Percentiles rank a stretch among this genome's conserved stretches.
Conservation (phyloP, 1,140 invertebrate species). For the Platorchestia sp. region DNA sequence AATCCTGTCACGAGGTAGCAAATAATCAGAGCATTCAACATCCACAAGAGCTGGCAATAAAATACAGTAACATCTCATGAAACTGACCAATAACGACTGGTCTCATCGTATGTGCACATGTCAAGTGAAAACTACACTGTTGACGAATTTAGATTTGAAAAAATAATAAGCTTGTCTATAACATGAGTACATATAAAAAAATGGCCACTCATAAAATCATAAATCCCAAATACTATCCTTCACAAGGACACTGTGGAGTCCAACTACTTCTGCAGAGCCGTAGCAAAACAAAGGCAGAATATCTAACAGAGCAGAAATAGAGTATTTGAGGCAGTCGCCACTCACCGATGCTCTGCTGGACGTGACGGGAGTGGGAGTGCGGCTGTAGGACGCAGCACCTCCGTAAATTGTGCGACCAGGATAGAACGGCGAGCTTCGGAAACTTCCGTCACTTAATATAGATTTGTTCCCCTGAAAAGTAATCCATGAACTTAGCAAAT, state of each 20-base stretch:
- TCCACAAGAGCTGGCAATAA: no score
- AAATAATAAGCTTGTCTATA: no score
- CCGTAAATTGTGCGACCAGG: constrained; percentile 84
- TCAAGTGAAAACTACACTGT: no score
- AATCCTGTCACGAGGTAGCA: no score
- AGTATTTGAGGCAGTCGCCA: not conserved
- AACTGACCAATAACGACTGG: no score
- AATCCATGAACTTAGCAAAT: not conserved
- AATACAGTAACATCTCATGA: no score
- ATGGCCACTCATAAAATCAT: not conserved
- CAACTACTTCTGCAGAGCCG: not conserved
- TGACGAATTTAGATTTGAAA: no score
- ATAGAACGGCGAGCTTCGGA: constrained; percentile 82
- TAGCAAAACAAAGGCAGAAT: not conserved
- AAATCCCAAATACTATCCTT: no score
- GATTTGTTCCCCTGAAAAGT: constrained; percentile 66
- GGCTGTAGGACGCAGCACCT: constrained; percentile 78
- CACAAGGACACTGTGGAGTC: not conserved
- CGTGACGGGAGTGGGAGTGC: constrained; percentile 65
- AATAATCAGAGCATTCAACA: no score
- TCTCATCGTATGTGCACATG: no score
- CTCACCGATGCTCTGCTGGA: constrained; percentile 59
- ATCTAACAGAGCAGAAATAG: not conserved
- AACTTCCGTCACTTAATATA: constrained; percentile 69
- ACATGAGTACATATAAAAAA: not conserved